These are phyloP conservation scores for Actinostola sp. DNA, from an alignment of 92 coral and sea anemone genomes.

Conservation along the genomic window DNA sequence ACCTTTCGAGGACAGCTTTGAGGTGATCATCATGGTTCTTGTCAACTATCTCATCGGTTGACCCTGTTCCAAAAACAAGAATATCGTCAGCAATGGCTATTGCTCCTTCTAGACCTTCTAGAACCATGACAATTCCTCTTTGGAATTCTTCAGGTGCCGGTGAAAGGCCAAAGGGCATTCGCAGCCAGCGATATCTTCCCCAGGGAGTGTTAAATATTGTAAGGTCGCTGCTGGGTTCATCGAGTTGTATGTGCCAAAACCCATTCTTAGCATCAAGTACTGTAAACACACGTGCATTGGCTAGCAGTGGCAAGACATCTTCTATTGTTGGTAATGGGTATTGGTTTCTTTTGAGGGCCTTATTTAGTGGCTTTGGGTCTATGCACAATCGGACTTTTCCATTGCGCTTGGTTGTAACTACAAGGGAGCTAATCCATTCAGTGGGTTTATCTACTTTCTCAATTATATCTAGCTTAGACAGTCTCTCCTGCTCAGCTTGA, in stretches of 20 bases:
- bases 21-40: slow-evolving; percentile 53
- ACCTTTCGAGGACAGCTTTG: slow-evolving; percentile 45
- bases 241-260: slow-evolving; percentile 62
- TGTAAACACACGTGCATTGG: slow-evolving; percentile 50
- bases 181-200: slow-evolving; percentile 61
- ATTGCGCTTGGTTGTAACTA: slow-evolving; percentile 51
- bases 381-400: slow-evolving; percentile 58
- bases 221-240: slow-evolving; percentile 56
- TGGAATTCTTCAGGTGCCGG: slow-evolving; percentile 77
- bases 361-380: slow-evolving; percentile 66
- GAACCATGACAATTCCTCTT: slow-evolving; percentile 55
- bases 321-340: slow-evolving; percentile 63
- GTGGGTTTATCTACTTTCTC: slow-evolving; percentile 43
- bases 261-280: slow-evolving; percentile 72
- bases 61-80: slow-evolving; percentile 61
- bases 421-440: slow-evolving; percentile 64
- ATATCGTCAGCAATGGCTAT: slow-evolving; percentile 74
- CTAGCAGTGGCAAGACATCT: slow-evolving; percentile 53
- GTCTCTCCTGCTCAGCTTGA: slow-evolving; percentile 36
- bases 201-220: slow-evolving; percentile 65
- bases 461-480: slow-evolving; percentile 35
- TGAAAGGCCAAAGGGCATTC: slow-evolving; percentile 67
- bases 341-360: slow-evolving; percentile 65
- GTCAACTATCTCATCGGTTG: slow-evolving; percentile 40
- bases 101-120: slow-evolving; percentile 56